Percentiles rank a stretch among this genome's conserved stretches.
phyloP scores from a whole-genome alignment of 1,140 invertebrate species.

The Apis florea region DNA sequence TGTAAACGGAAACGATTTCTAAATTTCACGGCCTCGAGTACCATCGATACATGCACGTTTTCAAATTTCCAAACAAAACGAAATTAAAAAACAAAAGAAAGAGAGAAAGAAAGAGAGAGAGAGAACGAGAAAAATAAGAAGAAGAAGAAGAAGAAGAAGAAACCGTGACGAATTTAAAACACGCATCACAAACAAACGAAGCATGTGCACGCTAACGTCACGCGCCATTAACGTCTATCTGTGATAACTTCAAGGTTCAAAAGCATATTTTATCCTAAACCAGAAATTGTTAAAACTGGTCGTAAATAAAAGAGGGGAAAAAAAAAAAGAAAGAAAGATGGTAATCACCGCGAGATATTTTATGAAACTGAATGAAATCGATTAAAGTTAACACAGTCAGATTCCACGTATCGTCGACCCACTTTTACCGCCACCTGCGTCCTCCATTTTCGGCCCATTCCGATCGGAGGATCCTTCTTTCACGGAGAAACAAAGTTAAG shows the following conservation, averaged over 20 bases:
- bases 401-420: neutral
- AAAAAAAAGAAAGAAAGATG: no score
- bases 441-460: neutral
- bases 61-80: neutral
- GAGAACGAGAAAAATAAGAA: no score
- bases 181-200: constrained; percentile 12
- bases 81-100: neutral
- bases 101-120: neutral
- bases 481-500: no score
- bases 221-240: constrained; percentile 30
- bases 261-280: neutral
- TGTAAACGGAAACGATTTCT: neutral
- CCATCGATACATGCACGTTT: neutral
- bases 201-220: constrained; percentile 1
- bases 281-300: neutral
- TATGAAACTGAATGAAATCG: neutral
- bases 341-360: neutral
- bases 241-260: constrained; percentile 35
- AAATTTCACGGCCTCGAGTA: constrained; percentile 10
- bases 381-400: constrained; percentile 2
- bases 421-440: neutral
- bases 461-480: neutral
- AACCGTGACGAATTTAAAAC: neutral
- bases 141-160: neutral
- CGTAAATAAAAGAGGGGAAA: neutral